A percentile compares a stretch with the other conserved stretches of the same genome.
These are phyloP conservation scores for Odontophorus gujanensis DNA, from an alignment of 2,113 vertebrate species.

Conservation along the genomic window DNA sequence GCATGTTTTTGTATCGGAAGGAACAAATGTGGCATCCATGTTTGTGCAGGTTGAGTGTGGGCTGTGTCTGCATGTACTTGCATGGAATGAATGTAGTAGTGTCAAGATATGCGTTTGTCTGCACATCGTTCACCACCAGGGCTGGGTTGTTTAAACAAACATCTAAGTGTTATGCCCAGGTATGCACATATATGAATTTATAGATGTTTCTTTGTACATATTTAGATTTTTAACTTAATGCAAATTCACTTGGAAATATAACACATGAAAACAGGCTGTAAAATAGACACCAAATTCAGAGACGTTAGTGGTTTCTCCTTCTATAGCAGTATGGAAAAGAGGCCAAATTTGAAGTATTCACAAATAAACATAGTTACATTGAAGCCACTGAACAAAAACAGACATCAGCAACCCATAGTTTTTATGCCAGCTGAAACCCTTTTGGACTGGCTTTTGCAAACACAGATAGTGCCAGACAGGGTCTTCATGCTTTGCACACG, in stretches of 20 bases:
- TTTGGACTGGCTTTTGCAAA: conserved; percentile 34
- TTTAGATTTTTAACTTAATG: neutral
- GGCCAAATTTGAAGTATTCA: neutral
- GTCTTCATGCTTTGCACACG: neutral
- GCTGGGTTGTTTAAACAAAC: neutral
- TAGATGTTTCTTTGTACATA: neutral
- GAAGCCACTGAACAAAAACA: neutral
- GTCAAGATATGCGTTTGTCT: neutral
- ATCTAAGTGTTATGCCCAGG: neutral
- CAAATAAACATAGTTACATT: neutral
- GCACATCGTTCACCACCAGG: neutral
- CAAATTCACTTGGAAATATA: neutral
- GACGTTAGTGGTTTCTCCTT: neutral
- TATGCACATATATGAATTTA: neutral
- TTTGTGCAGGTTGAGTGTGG: accelerated
- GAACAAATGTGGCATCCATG: neutral
- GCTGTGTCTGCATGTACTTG: neutral
- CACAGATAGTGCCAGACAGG: neutral
- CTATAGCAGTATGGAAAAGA: neutral
- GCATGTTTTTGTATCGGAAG: neutral
- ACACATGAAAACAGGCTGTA: neutral
- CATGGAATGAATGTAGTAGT: neutral
- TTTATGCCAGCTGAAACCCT: neutral
- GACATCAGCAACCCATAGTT: neutral
- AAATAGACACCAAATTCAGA: neutral